Conservation (phyloP, 2,888 invertebrate genomes). For the Drosophila lutescens region DNA sequence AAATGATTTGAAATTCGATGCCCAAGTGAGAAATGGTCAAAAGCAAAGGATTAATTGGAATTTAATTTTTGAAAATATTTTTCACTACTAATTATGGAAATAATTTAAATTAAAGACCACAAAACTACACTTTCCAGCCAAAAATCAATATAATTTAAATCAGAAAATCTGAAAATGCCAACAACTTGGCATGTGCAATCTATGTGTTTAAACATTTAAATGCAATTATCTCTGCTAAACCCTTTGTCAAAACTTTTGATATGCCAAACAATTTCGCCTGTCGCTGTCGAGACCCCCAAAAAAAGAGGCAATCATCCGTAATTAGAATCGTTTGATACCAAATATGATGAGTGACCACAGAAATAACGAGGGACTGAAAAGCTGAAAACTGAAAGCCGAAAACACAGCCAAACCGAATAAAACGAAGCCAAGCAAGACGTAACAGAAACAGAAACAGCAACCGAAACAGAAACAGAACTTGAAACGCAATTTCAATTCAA, state of each 20-base stretch:
- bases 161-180: background rate
- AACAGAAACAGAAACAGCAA: constrained; percentile 18
- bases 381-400: background rate
- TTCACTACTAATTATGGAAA: no score
- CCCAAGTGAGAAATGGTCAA: no score
- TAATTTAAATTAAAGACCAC: background rate
- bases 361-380: background rate
- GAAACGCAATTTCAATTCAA: constrained; percentile 67
- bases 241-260: background rate
- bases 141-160: background rate
- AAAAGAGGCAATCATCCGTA: constrained; percentile 23
- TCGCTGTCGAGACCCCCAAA: background rate
- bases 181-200: background rate
- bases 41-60: no score
- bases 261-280: background rate
- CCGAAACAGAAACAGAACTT: constrained; percentile 22
- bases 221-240: background rate
- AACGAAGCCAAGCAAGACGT: constrained; percentile 8
- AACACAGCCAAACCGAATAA: constrained; percentile 9
- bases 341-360: constrained; percentile 28
- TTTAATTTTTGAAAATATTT: no score
- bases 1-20: background rate
- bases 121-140: background rate
- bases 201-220: background rate
- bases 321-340: constrained; percentile 33